Conservation (phyloP, 1,140 invertebrate species). For the Limonius californicus region DNA sequence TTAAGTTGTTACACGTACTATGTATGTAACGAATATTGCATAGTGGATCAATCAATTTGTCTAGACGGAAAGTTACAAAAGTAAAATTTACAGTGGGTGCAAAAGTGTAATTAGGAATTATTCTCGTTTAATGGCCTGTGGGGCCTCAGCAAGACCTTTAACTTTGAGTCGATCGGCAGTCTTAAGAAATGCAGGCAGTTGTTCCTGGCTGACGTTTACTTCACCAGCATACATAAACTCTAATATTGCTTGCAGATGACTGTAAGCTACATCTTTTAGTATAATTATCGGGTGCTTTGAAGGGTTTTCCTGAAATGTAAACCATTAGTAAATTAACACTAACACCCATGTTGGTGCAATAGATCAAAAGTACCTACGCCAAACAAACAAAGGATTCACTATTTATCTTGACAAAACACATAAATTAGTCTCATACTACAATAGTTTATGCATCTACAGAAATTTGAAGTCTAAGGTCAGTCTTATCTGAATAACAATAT, state of each 20-base stretch:
- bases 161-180: constrained; percentile 91
- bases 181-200: constrained; percentile 88
- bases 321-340: constrained; percentile 20
- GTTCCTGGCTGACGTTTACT: constrained; percentile 93
- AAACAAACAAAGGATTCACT: neutral
- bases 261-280: constrained; percentile 88
- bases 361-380: neutral
- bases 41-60: constrained; percentile 4
- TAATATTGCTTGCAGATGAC: constrained; percentile 86
- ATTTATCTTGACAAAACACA: too few relatives aligned
- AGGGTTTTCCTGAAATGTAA: constrained; percentile 76
- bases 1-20: too few relatives aligned
- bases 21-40: neutral
- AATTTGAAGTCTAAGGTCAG: neutral
- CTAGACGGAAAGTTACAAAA: constrained; percentile 6
- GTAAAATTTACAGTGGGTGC: constrained; percentile 1
- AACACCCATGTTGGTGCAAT: constrained; percentile 8
- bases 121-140: constrained; percentile 71
- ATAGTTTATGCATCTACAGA: too few relatives aligned
- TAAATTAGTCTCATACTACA: too few relatives aligned
- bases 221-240: constrained; percentile 96
- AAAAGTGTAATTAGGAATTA: constrained; percentile 43
- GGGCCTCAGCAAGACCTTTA: constrained; percentile 82
- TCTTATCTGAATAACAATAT: neutral
- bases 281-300: constrained; percentile 95